Evolutionary conservation across 1,140 invertebrate genomes (phyloP), one percentile per base, ranked within the genome.

Genomic region (Oncopeltus fasciatus): DNA sequence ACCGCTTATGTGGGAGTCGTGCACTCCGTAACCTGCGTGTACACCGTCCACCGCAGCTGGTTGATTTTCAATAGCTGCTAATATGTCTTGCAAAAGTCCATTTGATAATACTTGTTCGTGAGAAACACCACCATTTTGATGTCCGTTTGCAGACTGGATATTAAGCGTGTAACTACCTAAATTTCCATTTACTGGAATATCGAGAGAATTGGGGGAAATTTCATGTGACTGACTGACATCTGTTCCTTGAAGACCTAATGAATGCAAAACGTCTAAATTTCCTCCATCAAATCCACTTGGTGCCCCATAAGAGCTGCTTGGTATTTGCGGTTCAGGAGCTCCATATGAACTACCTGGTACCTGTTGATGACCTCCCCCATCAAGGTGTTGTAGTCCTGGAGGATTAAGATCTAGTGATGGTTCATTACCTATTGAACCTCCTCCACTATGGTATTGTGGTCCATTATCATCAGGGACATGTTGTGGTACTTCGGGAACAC

Each of bases 51-150:
- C 31, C 21, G 44, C 47, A 20, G 59, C 58, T 31, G 69, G 67
- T 57, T 82, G 82, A 61, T 84, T 79, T 69, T 87, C 84, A 38
- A 87, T 85, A 2, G 83, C 85, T 38, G 81, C 78, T 2, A 90
- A 71, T 58, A 90, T 88, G 51, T 87, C 84, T 69, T 89, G 86
- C 4, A 90, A 70, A 0, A 90, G 74, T 8, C 84, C 86, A 69
- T 88, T 81, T 0, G 85, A 87, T 11, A 90, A 69, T 1, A 90
- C 77, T 68, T 88, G 83, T 21, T 86, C 83, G 65, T 89, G 87
- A 12, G 79, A 75, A 29, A 81, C 74, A 0, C 72, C 68, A 1
- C 71, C 71, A 43, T 33, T 28, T 1, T 71, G 62, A 44, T 70
- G 69, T 4, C 75, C 73, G n/a, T 63, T 69, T 16, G 68, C 69